Evolutionary conservation across 1,140 invertebrate genomes (phyloP).

Genomic region (Saccostrea echinata): DNA sequence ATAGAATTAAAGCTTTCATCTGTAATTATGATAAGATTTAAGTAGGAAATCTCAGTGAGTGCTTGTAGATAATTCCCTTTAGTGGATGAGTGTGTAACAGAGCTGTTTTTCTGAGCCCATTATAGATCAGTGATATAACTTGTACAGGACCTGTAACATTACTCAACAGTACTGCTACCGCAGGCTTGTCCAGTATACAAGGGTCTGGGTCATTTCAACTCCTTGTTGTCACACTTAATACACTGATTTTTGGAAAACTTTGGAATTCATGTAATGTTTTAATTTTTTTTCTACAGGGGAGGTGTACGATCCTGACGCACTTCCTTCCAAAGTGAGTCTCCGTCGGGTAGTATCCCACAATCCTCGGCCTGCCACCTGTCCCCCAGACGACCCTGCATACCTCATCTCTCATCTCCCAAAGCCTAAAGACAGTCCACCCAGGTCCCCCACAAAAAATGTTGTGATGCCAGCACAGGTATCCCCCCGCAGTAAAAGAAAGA

Average conservation of each 20-base stretch:
- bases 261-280: neutral
- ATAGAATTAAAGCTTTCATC: too few relatives aligned
- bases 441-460: conserved; percentile 41
- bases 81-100: neutral
- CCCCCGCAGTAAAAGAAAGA: conserved; percentile 44
- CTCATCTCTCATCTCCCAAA: conserved; percentile 34
- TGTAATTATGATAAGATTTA: neutral
- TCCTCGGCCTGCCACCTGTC: conserved; percentile 43
- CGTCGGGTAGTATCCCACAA: conserved; percentile 9
- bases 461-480: conserved; percentile 25
- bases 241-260: neutral
- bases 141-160: neutral
- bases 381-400: conserved; percentile 31
- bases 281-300: conserved; percentile 48
- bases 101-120: neutral
- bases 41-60: neutral
- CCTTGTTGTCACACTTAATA: neutral
- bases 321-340: conserved; percentile 34
- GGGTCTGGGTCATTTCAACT: neutral
- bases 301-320: conserved; percentile 46
- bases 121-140: neutral
- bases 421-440: neutral
- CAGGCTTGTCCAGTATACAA: neutral
- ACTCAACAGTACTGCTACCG: neutral
- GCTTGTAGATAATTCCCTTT: neutral